Percentiles rank a stretch among this genome's conserved stretches.
These are phyloP conservation scores for Idaea straminata DNA, from an alignment of 2,888 invertebrate species.

Conservation along the genomic window DNA sequence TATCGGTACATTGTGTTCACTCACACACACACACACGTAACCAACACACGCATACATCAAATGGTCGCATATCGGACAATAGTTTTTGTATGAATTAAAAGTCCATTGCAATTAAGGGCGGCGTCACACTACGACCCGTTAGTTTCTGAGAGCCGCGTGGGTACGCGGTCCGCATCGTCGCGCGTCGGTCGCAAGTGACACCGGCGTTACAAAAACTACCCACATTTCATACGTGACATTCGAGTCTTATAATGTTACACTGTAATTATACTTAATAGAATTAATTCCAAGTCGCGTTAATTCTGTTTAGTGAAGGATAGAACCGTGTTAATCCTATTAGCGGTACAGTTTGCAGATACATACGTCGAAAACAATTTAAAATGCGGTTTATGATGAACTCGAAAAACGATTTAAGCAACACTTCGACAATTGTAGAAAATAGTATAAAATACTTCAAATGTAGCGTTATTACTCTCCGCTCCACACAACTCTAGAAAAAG, in stretches of 20 bases:
- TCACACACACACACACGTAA: too few relatives aligned
- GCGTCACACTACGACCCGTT: constrained; percentile 40
- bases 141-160: constrained; percentile 20
- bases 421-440: too few relatives aligned
- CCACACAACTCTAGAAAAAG: too few relatives aligned
- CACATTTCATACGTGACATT: constrained; percentile 20
- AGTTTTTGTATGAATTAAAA: constrained; percentile 51
- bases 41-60: constrained; percentile 22
- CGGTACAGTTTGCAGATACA: constrained; percentile 5
- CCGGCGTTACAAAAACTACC: constrained; percentile 23
- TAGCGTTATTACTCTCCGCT: too few relatives aligned
- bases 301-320: constrained; percentile 21
- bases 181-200: constrained; percentile 34
- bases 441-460: too few relatives aligned
- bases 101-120: constrained; percentile 40
- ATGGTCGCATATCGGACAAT: constrained; percentile 30
- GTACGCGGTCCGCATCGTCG: constrained; percentile 20
- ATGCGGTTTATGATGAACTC: not conserved
- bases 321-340: constrained; percentile 27
- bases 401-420: too few relatives aligned
- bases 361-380: not conserved
- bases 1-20: too few relatives aligned
- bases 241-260: constrained; percentile 11
- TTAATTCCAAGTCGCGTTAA: constrained; percentile 23
- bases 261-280: constrained; percentile 27